Base-by-base conservation (phyloP, 2,113 vertebrate genomes). In the Orcinus orca region DNA sequence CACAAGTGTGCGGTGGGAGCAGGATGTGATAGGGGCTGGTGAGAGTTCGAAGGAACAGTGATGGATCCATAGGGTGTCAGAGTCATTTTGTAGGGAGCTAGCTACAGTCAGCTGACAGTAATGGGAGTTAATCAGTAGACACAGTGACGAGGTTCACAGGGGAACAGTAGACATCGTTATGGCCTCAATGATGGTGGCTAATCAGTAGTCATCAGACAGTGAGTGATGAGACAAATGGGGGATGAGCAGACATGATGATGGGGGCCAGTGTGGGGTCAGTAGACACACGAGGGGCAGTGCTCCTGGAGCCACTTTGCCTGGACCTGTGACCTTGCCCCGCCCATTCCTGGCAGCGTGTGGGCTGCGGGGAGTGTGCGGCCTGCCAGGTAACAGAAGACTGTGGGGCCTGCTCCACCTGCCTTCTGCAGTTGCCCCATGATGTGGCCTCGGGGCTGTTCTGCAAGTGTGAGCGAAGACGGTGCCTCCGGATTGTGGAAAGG, bases 381-480 rank as follows among this genome's bases (percentile, higher is more conserved):
- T 98, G 98, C 92, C 97, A 80, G 85, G 95, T 98, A 74, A 97
- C 97, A 0, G 98, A 98, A 85, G 98, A 98, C 94, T 98, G 98
- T 11, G 98, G 98, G 82, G 74, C 95, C 79, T 98, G 98, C 89
- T 95, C 97, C n/a, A 97, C 97, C 80, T 98, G 98, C 89, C 87
- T 98, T 47, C 89, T 97, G 80, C 97, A 98, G 73, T 90, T 97
- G 85, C 96, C 97, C 70, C 94, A 41, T 36, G 97, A 98, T 21
- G 97, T 97, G 73, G 97, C 97, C 25, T 94, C 97, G 13, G 97
- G 96, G 88, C 93, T 96, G 1, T 97, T 96, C 91, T 98, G 98
- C 97, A 98, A 98, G 83, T 98, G 98, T 90, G 97, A 98, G 47
- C 97, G 14, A 93, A 98, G 98, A 95, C 98, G 98, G 79, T 98